Conservation (phyloP, 2,113 vertebrate species). For the Oryctolagus cuniculus region DNA sequence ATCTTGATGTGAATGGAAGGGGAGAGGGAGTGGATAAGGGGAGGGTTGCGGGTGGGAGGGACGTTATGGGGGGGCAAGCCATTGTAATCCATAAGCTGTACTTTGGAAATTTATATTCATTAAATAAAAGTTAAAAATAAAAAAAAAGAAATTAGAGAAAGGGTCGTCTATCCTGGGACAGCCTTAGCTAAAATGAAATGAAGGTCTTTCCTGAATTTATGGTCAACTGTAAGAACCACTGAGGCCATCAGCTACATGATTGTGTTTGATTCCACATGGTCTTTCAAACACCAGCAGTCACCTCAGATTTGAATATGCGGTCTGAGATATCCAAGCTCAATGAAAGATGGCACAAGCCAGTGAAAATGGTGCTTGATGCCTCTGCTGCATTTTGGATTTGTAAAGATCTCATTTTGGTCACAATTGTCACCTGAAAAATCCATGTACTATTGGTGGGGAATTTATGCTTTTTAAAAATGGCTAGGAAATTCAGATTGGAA, state of each 20-base stretch:
- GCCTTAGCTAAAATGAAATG: neutral
- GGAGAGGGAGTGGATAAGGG: too few relatives aligned
- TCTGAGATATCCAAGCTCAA: neutral
- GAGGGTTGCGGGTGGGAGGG: too few relatives aligned
- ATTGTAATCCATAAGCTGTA: too few relatives aligned
- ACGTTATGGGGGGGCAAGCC: too few relatives aligned
- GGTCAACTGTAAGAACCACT: rapidly evolving
- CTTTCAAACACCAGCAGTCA: rapidly evolving
- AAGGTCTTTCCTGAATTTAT: neutral
- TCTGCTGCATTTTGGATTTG: neutral
- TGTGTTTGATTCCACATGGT: neutral
- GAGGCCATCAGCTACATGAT: rapidly evolving
- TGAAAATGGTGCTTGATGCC: neutral
- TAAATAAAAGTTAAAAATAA: too few relatives aligned
- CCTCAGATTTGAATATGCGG: neutral
- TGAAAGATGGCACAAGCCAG: neutral
- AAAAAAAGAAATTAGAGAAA: too few relatives aligned
- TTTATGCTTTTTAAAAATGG: neutral
- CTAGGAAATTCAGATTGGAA: neutral
- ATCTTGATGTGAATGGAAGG: too few relatives aligned
- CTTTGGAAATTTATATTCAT: too few relatives aligned
- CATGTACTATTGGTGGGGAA: neutral
- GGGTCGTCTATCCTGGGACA: neutral
- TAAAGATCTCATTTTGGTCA: neutral
- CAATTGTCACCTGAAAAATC: neutral